Evolutionary conservation across 2,888 invertebrate genomes (phyloP).

Genomic region (Napeogenes inachia): DNA sequence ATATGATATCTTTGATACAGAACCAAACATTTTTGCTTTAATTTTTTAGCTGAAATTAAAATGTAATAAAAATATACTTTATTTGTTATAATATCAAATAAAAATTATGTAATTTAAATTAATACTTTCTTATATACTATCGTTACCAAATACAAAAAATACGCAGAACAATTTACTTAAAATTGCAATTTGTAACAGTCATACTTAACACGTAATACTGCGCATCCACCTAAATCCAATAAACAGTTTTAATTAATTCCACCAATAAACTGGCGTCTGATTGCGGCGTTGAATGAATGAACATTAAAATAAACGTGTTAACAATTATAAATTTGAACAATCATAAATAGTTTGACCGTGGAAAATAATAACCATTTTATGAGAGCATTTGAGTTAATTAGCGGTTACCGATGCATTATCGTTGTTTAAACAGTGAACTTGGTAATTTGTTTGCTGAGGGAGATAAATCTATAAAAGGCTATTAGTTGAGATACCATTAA

Average conservation of each 20-base stretch:
- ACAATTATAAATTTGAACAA: constrained; percentile 10
- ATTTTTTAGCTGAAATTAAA: too few relatives aligned
- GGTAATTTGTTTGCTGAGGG: too few relatives aligned
- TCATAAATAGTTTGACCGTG: constrained; percentile 10
- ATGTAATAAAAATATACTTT: too few relatives aligned
- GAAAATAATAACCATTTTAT: neutral
- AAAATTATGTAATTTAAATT: too few relatives aligned
- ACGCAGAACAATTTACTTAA: neutral
- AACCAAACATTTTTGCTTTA: too few relatives aligned
- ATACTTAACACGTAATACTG: neutral
- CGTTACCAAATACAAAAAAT: too few relatives aligned
- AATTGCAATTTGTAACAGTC: neutral
- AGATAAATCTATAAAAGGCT: too few relatives aligned
- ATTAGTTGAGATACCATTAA: too few relatives aligned
- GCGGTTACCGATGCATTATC: neutral
- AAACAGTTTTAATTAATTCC: constrained; percentile 8
- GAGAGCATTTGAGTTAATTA: neutral
- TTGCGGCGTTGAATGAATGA: constrained; percentile 4
- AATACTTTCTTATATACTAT: too few relatives aligned
- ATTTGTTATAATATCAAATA: too few relatives aligned
- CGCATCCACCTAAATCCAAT: constrained; percentile 5
- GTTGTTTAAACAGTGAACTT: neutral
- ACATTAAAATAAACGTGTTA: constrained; percentile 1
- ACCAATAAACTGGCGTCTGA: constrained; percentile 7
- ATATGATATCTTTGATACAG: too few relatives aligned